Evolutionary conservation across 2,113 vertebrate species (phyloP).

Genomic region (Ia io): DNA sequence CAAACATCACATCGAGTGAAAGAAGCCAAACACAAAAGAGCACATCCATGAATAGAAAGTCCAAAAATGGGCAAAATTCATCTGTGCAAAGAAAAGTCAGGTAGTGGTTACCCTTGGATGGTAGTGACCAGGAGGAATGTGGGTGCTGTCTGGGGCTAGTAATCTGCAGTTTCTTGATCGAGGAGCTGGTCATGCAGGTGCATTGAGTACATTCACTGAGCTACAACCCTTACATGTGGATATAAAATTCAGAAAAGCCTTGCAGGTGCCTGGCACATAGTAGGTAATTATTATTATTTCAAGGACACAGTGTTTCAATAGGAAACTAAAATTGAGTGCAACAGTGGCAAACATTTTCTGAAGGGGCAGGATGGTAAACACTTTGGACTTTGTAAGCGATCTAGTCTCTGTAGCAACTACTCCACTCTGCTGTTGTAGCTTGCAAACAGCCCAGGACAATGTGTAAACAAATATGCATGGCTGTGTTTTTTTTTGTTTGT

Average conservation of each 20-base stretch:
- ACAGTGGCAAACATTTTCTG: not conserved
- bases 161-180: not conserved
- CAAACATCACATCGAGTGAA: not conserved
- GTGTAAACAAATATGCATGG: not conserved
- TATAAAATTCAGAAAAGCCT: not conserved
- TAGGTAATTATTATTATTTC: not conserved
- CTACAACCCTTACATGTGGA: not conserved
- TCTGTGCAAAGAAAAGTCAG: not conserved
- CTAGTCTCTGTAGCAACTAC: not conserved
- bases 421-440: not conserved
- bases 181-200: not conserved
- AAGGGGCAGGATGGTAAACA: not conserved
- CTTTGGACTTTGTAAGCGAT: not conserved
- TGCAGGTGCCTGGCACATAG: not conserved
- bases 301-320: not conserved
- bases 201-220: not conserved
- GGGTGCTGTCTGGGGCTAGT: not conserved
- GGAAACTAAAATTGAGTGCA: not conserved
- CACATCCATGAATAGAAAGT: not conserved
- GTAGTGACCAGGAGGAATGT: not conserved
- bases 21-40: not conserved
- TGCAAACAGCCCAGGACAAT: not conserved
- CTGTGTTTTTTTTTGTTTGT: too few species aligned
- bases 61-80: not conserved
- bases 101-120: fast-evolving